Conservation (phyloP, 2,888 invertebrate species). For the Brachylomia viminalis region DNA sequence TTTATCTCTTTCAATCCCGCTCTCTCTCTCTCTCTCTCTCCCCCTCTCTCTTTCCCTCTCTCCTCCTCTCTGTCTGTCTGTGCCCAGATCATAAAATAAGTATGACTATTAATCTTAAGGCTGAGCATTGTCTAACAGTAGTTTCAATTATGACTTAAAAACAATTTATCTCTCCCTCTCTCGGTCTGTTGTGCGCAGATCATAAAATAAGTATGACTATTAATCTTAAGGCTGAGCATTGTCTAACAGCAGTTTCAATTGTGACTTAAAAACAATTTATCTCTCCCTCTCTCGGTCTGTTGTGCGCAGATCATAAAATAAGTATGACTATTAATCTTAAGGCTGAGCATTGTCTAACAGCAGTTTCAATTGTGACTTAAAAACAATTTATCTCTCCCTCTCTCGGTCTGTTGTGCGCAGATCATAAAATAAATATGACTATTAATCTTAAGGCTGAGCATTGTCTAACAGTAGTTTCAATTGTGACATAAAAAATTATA, state of each 20-base stretch:
- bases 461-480: conserved; percentile 8
- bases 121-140: conserved; percentile 1
- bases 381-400: no score
- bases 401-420: background rate
- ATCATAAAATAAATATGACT: background rate
- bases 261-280: background rate
- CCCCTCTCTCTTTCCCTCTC: background rate
- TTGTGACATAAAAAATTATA: background rate
- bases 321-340: background rate
- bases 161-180: no score
- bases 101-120: background rate
- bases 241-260: conserved; percentile 1
- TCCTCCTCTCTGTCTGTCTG: background rate
- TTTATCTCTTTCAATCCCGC: background rate
- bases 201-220: background rate
- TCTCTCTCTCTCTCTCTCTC: background rate
- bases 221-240: background rate
- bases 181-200: background rate
- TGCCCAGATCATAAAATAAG: background rate
- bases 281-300: no score
- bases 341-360: conserved; percentile 1
- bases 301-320: background rate
- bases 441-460: background rate
- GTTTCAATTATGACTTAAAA: background rate
- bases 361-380: background rate